Conservation (phyloP, 2,113 vertebrate genomes). For the Python bivittatus region DNA sequence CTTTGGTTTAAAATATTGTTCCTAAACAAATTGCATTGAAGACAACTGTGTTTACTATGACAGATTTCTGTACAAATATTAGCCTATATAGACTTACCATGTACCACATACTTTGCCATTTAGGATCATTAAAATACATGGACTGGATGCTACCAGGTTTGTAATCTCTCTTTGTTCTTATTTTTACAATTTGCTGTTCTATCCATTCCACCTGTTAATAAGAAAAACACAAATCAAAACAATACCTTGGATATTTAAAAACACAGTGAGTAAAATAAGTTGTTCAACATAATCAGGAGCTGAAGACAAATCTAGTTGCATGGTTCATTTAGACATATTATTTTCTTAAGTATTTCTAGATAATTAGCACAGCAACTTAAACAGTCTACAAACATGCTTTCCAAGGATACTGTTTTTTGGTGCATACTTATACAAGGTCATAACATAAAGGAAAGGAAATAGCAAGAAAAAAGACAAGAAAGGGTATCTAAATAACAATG, state of each 20-base stretch:
- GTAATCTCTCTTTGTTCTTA: constrained; percentile 95
- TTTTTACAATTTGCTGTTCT: constrained; percentile 95
- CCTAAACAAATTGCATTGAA: not conserved
- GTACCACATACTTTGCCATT: constrained; percentile 99
- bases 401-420: constrained; percentile 2
- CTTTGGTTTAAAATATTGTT: not conserved
- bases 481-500: not conserved
- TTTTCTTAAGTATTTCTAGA: not conserved
- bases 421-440: not conserved
- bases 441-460: not conserved
- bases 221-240: constrained; percentile 46
- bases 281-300: not conserved
- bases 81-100: constrained; percentile 84
- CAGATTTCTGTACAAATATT: not conserved
- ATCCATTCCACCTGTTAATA: constrained; percentile 95
- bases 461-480: not conserved
- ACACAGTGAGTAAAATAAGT: constrained; percentile 35
- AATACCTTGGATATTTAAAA: constrained; percentile 36
- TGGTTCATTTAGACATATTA: constrained; percentile 29
- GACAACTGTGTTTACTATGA: not conserved
- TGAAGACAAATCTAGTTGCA: not conserved
- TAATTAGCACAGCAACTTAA: constrained; percentile 17
- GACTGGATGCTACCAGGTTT: constrained; percentile 81
- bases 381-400: constrained; percentile 8
- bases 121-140: constrained; percentile 96